phyloP scores from a whole-genome alignment of 1,140 invertebrate genomes.

The Drosophila simulans region DNA sequence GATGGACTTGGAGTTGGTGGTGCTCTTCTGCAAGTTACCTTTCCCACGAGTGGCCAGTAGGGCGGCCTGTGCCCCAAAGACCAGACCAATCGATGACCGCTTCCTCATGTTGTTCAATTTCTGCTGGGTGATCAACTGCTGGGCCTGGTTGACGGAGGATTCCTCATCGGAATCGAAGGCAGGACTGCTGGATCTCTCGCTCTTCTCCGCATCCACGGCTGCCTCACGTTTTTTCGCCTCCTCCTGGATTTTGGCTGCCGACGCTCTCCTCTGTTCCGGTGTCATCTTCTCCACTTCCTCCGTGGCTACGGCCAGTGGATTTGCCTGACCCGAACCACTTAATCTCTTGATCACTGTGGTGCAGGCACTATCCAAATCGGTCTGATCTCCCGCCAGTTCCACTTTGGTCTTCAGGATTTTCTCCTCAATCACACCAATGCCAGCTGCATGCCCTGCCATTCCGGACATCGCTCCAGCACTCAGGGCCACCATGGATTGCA shows the following conservation, averaged over 20 bases:
- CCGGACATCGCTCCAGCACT: constrained; percentile 94
- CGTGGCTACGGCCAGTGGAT: constrained; percentile 68
- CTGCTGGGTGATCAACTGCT: constrained; percentile 75
- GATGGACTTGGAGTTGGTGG: constrained; percentile 77
- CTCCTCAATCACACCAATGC: constrained; percentile 89
- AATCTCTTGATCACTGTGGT: constrained; percentile 58
- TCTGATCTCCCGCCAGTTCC: constrained; percentile 59
- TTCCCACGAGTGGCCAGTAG: constrained; percentile 81
- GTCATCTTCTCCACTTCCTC: constrained; percentile 68
- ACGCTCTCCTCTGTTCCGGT: constrained; percentile 65
- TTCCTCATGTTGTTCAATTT: constrained; percentile 77
- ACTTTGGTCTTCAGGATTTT: constrained; percentile 89
- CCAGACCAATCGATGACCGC: constrained; percentile 79
- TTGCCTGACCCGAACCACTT: constrained; percentile 73
- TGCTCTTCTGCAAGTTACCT: constrained; percentile 81
- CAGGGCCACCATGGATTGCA: constrained; percentile 96
- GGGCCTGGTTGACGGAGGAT: constrained; percentile 86
- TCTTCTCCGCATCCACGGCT: constrained; percentile 87
- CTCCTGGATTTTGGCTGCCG: constrained; percentile 83
- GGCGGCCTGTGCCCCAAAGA: constrained; percentile 80
- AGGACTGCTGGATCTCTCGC: constrained; percentile 96
- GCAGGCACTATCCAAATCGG: constrained; percentile 54
- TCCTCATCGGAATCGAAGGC: constrained; percentile 98
- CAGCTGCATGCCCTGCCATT: constrained; percentile 94
- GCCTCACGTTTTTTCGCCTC: constrained; percentile 84